These are phyloP conservation scores for Excalfactoria chinensis DNA, from an alignment of 2,113 vertebrate species.

Conservation along the genomic window DNA sequence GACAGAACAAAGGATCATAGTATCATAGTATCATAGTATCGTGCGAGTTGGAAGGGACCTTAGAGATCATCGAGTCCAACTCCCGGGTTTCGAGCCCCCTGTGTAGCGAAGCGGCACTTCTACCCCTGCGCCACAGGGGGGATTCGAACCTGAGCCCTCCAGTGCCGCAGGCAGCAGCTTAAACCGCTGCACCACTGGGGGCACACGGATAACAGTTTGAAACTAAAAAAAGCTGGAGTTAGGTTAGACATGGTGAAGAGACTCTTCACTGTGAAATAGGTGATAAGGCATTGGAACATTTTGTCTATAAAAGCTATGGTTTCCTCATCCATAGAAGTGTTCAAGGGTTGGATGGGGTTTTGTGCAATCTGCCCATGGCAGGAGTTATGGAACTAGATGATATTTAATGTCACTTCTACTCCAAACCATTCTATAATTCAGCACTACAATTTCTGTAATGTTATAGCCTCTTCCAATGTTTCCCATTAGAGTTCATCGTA, in stretches of 20 bases:
- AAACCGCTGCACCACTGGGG: too few species aligned
- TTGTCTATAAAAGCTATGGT: background rate
- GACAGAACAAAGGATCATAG: background rate
- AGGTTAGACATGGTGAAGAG: background rate
- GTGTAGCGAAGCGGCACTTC: too few species aligned
- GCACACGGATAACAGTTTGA: background rate
- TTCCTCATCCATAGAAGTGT: background rate
- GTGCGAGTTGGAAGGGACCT: too few species aligned
- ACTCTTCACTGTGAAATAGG: background rate
- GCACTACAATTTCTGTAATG: background rate
- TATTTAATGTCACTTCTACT: background rate
- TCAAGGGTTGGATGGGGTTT: background rate
- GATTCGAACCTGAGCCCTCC: too few species aligned
- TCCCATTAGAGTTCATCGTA: background rate
- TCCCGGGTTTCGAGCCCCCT: too few species aligned
- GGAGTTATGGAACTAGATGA: background rate
- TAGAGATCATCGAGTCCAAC: too few species aligned
- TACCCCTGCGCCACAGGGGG: too few species aligned
- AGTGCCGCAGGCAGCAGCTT: too few species aligned
- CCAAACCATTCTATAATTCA: background rate
- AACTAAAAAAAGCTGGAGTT: background rate
- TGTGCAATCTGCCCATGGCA: background rate
- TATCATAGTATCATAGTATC: too few species aligned
- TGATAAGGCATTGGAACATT: background rate
- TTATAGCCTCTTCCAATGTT: background rate